A percentile compares a stretch with the other conserved stretches of the same genome.
phyloP scores from a whole-genome alignment of 64 coral and sea anemone species.

The Stichodactyla mertensii region DNA sequence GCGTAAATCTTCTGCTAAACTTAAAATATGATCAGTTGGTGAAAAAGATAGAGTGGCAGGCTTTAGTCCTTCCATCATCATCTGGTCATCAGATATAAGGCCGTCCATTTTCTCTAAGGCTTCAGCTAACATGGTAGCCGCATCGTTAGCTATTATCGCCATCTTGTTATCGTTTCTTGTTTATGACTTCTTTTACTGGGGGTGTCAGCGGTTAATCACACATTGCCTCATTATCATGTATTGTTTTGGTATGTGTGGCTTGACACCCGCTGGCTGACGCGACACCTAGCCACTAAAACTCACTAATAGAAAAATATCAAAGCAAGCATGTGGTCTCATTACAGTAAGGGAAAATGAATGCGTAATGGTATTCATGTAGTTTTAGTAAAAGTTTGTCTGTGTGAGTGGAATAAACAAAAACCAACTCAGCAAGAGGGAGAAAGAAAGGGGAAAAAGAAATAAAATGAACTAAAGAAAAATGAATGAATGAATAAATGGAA shows the following conservation, averaged over 20 bases:
- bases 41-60: constrained; percentile 31
- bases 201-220: constrained; percentile 21
- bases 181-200: not conserved
- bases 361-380: no score
- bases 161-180: constrained; percentile 45
- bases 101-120: constrained; percentile 92
- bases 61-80: constrained; percentile 81
- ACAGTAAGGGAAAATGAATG: no score
- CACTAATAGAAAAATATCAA: not conserved
- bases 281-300: not conserved
- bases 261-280: not conserved
- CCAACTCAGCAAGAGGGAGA: no score
- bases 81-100: constrained; percentile 80
- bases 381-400: no score
- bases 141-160: constrained; percentile 84
- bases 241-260: not conserved
- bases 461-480: no score
- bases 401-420: no score
- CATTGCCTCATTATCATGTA: constrained; percentile 2
- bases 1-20: constrained; percentile 63
- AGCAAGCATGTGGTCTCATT: no score
- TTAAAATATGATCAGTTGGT: constrained; percentile 44
- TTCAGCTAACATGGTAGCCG: constrained; percentile 84
- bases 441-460: no score
- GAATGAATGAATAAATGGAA: no score